Evolutionary conservation across 2,888 invertebrate genomes (phyloP), one percentile per base, ranked within the genome.

Genomic region (Philaethria dido): DNA sequence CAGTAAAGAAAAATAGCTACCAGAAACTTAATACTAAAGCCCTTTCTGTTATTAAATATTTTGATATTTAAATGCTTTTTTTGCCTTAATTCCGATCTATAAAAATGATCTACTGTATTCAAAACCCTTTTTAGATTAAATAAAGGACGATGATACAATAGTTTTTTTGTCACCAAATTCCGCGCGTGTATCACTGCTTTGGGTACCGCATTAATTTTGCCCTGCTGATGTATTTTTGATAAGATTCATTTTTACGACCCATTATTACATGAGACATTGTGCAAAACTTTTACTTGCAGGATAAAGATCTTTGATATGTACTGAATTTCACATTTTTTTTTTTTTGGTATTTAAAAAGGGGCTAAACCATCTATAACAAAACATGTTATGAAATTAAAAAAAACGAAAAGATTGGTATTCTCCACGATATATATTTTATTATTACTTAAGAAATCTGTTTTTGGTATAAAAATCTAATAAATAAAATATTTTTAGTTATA

Each of bases 251-350:
- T 87, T 77, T 77, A 74, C n/a, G 14, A 16, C 29, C 89, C 84
- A 88, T 92, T 92, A 92, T 91, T 88, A 87, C n/a, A n/a, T 81
- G 77, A 75, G 69, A 82, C 82, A 88, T 90, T 92, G 92, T 92
- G 89, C 88, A 77, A 89, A 89, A 89, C 83, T 87, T 90, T 87
- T 88, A 80, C 79, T n/a, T n/a, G 80, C 76, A n/a, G 84, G 92
- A 92, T 92, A n/a, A 89, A 90, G 88, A 92, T 92, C 92, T 91
- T 80, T 78, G 87, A 88, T 86, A 86, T 92, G 92, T 92, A 91
- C 84, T 80, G 80, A 81, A 83, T 84, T 74, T 79, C 84, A 86
- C 82, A 84, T n/a, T n/a, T n/a, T n/a, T n/a, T 78, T 80, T 83
- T 85, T 89, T 88, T 78, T 29, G 3, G 29, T 29, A 82, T 81